phyloP scores from a whole-genome alignment of 2,888 invertebrate genomes.

The Sepioteuthis lessoniana region DNA sequence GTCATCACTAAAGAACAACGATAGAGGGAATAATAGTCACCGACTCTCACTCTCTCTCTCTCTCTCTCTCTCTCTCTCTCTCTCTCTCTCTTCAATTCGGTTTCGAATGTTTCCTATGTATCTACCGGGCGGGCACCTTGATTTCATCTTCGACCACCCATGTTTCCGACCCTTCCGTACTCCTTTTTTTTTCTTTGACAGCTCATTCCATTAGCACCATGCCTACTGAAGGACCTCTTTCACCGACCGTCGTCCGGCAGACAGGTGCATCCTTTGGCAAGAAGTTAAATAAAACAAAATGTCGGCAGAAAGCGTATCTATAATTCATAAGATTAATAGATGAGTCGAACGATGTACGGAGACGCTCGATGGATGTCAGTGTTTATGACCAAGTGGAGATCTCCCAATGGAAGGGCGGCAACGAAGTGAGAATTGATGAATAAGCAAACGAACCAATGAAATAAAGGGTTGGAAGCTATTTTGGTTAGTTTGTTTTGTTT shows the following conservation, averaged over 20 bases:
- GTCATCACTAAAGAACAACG: no score
- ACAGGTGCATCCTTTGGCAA: neutral
- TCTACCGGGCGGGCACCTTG: constrained; percentile 25
- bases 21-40: no score
- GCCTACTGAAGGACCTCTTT: neutral
- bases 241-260: neutral
- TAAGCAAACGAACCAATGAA: neutral
- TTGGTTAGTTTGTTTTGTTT: no score
- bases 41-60: no score
- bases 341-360: neutral
- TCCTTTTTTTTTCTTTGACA: neutral
- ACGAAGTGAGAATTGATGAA: neutral
- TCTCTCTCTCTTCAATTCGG: no score
- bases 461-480: neutral
- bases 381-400: neutral
- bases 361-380: neutral
- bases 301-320: neutral
- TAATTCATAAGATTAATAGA: constrained; percentile 33
- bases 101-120: no score
- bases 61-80: no score
- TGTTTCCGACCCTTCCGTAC: neutral
- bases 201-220: constrained; percentile 1
- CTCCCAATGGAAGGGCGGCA: neutral
- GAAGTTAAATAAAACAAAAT: neutral
- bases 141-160: neutral